These are phyloP conservation scores for Drosophila guanche DNA, from an alignment of 1,140 invertebrate genomes.

Conservation along the genomic window DNA sequence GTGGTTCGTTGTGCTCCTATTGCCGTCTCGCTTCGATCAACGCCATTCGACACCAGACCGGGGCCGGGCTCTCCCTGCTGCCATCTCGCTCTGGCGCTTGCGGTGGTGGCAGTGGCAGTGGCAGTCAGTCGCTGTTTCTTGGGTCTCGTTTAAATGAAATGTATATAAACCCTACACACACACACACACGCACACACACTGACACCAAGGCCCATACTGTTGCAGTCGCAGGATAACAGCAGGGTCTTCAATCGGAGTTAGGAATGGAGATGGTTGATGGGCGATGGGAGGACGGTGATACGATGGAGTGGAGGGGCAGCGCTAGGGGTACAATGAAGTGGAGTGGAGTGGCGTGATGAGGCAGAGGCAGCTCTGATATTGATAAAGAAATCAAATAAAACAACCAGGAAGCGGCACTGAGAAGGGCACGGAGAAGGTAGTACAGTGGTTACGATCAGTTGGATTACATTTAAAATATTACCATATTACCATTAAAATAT, in stretches of 20 bases:
- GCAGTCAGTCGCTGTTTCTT: slow-evolving; percentile 17
- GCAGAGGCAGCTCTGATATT: slow-evolving; percentile 65
- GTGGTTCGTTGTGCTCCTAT: slow-evolving; percentile 21
- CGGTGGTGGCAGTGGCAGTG: slow-evolving; percentile 51
- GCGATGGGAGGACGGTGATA: neutral
- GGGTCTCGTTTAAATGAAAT: slow-evolving; percentile 75
- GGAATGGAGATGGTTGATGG: slow-evolving; percentile 1
- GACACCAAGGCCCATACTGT: slow-evolving; percentile 47
- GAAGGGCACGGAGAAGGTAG: slow-evolving; percentile 5
- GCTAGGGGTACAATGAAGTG: neutral
- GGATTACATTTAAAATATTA: too few species aligned
- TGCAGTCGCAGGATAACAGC: slow-evolving; percentile 55
- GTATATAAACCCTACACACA: slow-evolving; percentile 65
- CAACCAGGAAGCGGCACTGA: slow-evolving; percentile 30
- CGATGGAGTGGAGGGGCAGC: neutral
- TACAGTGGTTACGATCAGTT: slow-evolving; percentile 31
- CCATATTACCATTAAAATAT: too few species aligned
- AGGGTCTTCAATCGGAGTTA: slow-evolving; percentile 15
- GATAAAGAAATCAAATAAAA: slow-evolving; percentile 80
- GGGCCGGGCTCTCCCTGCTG: neutral
- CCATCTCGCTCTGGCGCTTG: slow-evolving; percentile 37
- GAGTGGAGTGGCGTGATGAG: slow-evolving; percentile 14
- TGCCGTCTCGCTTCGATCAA: slow-evolving; percentile 41
- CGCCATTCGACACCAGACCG: neutral
- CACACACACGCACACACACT: slow-evolving; percentile 33